Conservation (phyloP, 1,140 invertebrate genomes). For the Drosophila mauritiana region DNA sequence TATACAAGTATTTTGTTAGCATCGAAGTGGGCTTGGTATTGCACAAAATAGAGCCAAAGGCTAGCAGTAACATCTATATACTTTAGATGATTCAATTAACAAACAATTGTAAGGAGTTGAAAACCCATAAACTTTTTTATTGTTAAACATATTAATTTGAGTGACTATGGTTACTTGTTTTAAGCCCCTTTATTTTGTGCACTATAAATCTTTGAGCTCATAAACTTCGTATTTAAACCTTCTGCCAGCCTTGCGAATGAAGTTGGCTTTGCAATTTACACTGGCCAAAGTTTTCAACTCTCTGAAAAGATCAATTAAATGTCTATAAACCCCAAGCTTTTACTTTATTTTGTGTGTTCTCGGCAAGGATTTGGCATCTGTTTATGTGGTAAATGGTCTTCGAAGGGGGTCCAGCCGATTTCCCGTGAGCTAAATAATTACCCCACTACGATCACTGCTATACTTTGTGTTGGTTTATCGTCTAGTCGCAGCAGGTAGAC, state of each 20-base stretch:
- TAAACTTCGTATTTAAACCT: not conserved
- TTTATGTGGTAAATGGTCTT: not conserved
- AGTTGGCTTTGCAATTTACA: not conserved
- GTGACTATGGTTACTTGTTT: slow-evolving; percentile 1
- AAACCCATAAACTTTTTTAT: not conserved
- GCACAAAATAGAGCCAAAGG: not conserved
- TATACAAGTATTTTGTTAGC: slow-evolving; percentile 15
- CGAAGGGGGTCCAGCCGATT: not conserved
- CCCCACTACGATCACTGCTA: not conserved
- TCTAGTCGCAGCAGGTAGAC: not conserved
- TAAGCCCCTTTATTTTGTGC: not conserved
- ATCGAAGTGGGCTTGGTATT: slow-evolving; percentile 23
- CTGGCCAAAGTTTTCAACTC: not conserved
- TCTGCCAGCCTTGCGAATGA: not conserved
- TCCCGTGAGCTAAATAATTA: not conserved
- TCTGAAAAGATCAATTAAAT: slow-evolving; percentile 22
- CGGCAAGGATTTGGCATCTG: not conserved
- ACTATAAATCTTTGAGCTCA: slow-evolving; percentile 6
- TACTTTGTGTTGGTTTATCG: not conserved
- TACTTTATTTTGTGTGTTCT: slow-evolving; percentile 2
- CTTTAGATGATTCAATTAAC: not conserved
- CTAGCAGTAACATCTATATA: not conserved
- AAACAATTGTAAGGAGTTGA: not conserved
- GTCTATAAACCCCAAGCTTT: slow-evolving; percentile 1
- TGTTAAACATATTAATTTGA: not conserved